Conservation (phyloP, 2,797 vertebrate species). For the Epinephelus awoara region DNA sequence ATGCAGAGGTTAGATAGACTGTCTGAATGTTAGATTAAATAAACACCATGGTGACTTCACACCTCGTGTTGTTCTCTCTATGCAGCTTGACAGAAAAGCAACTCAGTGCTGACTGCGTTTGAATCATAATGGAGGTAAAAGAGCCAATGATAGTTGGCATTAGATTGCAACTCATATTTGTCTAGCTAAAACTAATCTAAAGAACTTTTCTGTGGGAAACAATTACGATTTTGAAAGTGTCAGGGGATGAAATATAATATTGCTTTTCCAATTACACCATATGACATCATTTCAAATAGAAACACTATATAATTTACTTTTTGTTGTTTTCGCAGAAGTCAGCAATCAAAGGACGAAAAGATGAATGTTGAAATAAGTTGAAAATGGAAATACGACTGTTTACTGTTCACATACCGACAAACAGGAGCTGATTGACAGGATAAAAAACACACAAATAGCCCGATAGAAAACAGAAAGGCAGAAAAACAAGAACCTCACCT, state of each 20-base stretch:
- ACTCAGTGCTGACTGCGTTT: neutral
- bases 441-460: neutral
- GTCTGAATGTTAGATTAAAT: constrained; percentile 25
- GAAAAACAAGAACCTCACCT: constrained; percentile 3
- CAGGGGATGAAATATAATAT: too few species aligned
- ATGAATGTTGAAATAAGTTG: neutral
- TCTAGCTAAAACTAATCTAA: neutral
- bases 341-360: neutral
- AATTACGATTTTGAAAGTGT: neutral
- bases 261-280: neutral
- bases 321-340: neutral
- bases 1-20: constrained; percentile 20
- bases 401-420: too few species aligned
- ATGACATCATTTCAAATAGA: neutral
- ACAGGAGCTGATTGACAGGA: neutral
- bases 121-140: neutral
- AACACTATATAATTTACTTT: neutral
- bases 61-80: neutral
- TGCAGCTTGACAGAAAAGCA: neutral
- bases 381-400: neutral
- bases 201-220: neutral
- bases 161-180: neutral
- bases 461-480: neutral
- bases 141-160: neutral
- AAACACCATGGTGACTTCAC: constrained; percentile 10